Base-by-base conservation (phyloP, 1,140 invertebrate species). In the Apolygus lucorum region DNA sequence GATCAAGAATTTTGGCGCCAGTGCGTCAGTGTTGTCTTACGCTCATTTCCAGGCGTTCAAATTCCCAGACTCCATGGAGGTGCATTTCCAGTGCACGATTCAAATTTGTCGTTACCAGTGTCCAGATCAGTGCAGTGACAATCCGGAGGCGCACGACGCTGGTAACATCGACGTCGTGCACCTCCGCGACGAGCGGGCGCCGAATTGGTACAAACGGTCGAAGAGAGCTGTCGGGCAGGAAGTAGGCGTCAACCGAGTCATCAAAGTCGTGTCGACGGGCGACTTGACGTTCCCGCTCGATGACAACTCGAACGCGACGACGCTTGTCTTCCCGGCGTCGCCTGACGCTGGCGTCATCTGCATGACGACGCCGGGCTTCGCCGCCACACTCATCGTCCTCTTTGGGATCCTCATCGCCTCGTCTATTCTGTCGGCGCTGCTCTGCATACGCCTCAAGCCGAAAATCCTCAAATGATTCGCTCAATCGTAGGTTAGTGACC, bases 11-110 rank as follows among this genome's bases (percentile, higher is more conserved):
- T 96, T 96, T 72, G 94, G 93, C 0, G 90, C 92, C 0, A 93
- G 91, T 27, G 94, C 94, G 2, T 94, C 92, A 0, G 94, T 96
- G 0, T 90, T 96, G 0, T 93, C 91, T 63, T 96, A 95, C 76
- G 93, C 94, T 1, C 94, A 96, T 80, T 96, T 96, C 89, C 76
- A 77, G 81, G 93, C 93, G 0, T 96, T 96, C 82, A 96, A 96
- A 79, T 96, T 96, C 87, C 93, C 93, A 0, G 93, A 96, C 78
- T 95, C 92, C 13, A 96, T 96, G 93, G 95, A 96, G 76, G 93
- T 96, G 1, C 93, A 95, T 83, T 96, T 96, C 88, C 94, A 96
- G 78, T 96, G 93, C 77, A 92, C 95, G 1, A 96, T 96, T 74
- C 93, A 96, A 82, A 93, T 96, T 1, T 96, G 93, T 74, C 85